A percentile compares a stretch with the other conserved stretches of the same genome.
Evolutionary conservation across 2,113 vertebrate species (phyloP).

Genomic region (Oriolus oriolus): DNA sequence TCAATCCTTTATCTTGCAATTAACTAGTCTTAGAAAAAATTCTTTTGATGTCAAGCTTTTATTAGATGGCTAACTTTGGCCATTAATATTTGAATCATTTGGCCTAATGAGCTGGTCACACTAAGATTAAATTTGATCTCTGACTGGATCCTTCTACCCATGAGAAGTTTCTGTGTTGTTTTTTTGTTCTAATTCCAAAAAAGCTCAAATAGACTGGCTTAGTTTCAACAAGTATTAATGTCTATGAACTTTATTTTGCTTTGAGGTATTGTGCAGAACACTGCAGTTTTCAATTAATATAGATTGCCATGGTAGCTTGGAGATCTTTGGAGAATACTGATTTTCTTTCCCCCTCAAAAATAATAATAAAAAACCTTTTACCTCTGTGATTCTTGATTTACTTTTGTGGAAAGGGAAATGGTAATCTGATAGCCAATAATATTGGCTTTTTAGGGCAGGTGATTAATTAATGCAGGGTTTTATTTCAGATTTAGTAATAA

Average conservation of each 20-base stretch:
- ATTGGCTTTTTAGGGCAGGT: background rate
- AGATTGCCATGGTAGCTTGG: background rate
- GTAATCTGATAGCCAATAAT: background rate
- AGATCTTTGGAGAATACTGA: background rate
- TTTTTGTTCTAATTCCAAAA: background rate
- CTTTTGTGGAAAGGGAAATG: background rate
- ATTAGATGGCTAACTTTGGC: background rate
- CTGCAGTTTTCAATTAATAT: slow-evolving; percentile 6
- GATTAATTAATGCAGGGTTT: slow-evolving; percentile 54
- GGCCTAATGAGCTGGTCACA: background rate
- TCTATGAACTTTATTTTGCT: background rate
- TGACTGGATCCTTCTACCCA: background rate
- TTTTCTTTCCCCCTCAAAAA: background rate
- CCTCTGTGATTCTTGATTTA: background rate
- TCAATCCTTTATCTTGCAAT: background rate
- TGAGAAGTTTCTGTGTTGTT: background rate
- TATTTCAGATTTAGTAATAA: slow-evolving; percentile 49
- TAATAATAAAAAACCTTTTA: background rate
- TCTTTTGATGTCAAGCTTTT: background rate
- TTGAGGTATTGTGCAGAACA: background rate
- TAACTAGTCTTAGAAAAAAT: background rate
- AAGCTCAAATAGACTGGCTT: background rate
- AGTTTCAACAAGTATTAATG: background rate
- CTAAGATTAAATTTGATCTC: background rate
- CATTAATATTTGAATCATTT: background rate